Percentiles rank a stretch among this genome's conserved stretches.
These are phyloP conservation scores for Leptinotarsa lineolata DNA, from an alignment of 1,140 invertebrate genomes.

Conservation along the genomic window DNA sequence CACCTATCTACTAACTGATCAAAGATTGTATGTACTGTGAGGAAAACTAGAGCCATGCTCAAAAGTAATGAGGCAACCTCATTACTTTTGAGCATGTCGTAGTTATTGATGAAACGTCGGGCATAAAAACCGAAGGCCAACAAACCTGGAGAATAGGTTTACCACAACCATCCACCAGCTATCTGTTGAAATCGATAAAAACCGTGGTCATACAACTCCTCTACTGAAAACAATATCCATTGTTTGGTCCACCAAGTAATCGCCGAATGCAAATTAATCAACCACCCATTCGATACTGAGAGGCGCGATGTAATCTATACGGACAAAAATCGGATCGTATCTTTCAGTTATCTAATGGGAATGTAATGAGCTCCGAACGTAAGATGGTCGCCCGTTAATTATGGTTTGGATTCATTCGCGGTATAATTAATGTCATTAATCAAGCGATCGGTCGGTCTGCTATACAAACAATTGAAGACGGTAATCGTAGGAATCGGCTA, in stretches of 20 bases:
- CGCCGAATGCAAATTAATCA: slow-evolving; percentile 3
- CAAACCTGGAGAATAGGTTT: too few relatives aligned
- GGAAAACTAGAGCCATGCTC: too few relatives aligned
- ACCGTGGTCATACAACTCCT: too few relatives aligned
- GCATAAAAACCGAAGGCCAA: too few relatives aligned
- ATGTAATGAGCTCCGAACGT: slow-evolving; percentile 1
- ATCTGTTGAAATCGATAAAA: too few relatives aligned
- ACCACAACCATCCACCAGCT: too few relatives aligned
- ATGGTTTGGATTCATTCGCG: neutral
- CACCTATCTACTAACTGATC: too few relatives aligned
- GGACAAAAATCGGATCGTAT: slow-evolving; percentile 1
- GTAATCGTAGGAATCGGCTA: too few relatives aligned
- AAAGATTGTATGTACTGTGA: too few relatives aligned
- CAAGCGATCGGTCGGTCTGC: neutral
- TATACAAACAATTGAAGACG: neutral
- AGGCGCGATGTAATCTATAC: slow-evolving; percentile 7
- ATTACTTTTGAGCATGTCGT: too few relatives aligned
- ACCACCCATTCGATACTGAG: neutral
- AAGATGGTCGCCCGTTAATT: neutral
- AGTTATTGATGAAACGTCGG: too few relatives aligned
- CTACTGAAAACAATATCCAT: neutral
- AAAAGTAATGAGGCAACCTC: too few relatives aligned
- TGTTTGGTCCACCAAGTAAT: neutral
- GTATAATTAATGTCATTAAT: slow-evolving; percentile 1
- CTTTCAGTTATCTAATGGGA: slow-evolving; percentile 1